These are phyloP conservation scores for Adrianichthys oophorus DNA, from an alignment of 2,797 vertebrate genomes.

Conservation along the genomic window DNA sequence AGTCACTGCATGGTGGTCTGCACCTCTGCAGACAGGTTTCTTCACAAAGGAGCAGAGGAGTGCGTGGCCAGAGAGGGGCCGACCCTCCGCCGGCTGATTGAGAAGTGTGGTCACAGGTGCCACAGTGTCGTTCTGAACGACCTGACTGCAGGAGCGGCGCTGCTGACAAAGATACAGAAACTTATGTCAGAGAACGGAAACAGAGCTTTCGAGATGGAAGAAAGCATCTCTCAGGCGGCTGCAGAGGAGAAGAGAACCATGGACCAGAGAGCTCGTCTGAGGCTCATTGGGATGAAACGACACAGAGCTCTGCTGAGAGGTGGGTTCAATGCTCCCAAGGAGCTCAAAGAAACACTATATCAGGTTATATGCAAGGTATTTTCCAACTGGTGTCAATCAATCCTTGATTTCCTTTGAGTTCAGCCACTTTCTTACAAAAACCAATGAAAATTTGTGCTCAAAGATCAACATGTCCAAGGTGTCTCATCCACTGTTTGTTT, in stretches of 20 bases:
- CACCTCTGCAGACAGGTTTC: conserved; percentile 3
- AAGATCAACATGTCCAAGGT: too few relatives aligned
- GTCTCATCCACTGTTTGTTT: too few relatives aligned
- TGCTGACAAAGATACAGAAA: conserved; percentile 55
- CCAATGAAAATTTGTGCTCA: too few relatives aligned
- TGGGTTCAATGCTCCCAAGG: conserved; percentile 15
- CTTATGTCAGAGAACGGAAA: conserved; percentile 46
- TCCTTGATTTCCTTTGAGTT: too few relatives aligned
- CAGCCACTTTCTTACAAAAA: too few relatives aligned
- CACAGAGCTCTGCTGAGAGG: conserved; percentile 50
- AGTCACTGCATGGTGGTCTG: conserved; percentile 61
- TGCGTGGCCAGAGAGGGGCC: background rate
- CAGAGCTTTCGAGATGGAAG: conserved; percentile 52
- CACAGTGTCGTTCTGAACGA: conserved; percentile 31
- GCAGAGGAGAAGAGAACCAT: conserved; percentile 43
- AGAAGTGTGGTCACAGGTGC: conserved; percentile 55
- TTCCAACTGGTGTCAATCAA: too few relatives aligned
- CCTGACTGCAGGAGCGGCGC: conserved; percentile 2
- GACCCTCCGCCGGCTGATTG: conserved; percentile 50
- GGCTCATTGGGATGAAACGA: conserved; percentile 48
- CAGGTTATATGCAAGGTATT: too few relatives aligned
- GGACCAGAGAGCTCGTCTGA: conserved; percentile 48
- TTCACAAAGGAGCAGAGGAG: background rate
- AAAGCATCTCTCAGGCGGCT: background rate
- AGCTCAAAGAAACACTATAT: too few relatives aligned